phyloP scores from a whole-genome alignment of 2,113 vertebrate species.

The Centropus unirufus region DNA sequence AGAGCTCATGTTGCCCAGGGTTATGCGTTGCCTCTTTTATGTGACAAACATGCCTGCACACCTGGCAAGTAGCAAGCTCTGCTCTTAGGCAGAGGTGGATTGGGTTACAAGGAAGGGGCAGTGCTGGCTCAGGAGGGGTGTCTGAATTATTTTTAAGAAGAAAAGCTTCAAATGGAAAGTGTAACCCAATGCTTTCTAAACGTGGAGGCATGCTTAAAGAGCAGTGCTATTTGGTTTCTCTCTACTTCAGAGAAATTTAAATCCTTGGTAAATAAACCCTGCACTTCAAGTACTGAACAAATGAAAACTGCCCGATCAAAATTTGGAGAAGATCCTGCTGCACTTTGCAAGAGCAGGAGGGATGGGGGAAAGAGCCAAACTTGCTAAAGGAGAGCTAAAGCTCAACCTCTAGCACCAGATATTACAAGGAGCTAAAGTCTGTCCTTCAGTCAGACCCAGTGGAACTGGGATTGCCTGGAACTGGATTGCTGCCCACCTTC shows the following conservation, averaged over 20 bases:
- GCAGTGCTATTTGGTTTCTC: slow-evolving; percentile 56
- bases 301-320: slow-evolving; percentile 42
- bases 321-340: background rate
- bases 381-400: background rate
- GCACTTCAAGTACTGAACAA: slow-evolving; percentile 62
- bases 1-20: slow-evolving; percentile 27
- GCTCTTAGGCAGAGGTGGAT: slow-evolving; percentile 3
- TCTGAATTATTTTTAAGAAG: slow-evolving; percentile 65
- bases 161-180: slow-evolving; percentile 73
- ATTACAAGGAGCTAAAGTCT: background rate
- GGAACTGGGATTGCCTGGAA: background rate
- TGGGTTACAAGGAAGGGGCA: slow-evolving; percentile 59
- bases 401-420: background rate
- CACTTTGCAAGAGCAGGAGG: background rate
- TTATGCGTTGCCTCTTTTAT: slow-evolving; percentile 19
- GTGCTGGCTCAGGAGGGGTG: slow-evolving; percentile 45
- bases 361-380: background rate
- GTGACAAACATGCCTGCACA: slow-evolving; percentile 58
- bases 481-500: slow-evolving; percentile 6
- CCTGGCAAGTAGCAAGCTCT: slow-evolving; percentile 38
- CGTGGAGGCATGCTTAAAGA: slow-evolving; percentile 62
- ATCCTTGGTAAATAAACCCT: slow-evolving; percentile 63
- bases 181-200: slow-evolving; percentile 70
- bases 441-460: background rate
- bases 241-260: slow-evolving; percentile 66